Evolutionary conservation across 37 sponge, comb jelly and placozoan genomes (phyloP), one percentile per base, ranked within the genome.

Genomic region (Aplysina aerophoba): DNA sequence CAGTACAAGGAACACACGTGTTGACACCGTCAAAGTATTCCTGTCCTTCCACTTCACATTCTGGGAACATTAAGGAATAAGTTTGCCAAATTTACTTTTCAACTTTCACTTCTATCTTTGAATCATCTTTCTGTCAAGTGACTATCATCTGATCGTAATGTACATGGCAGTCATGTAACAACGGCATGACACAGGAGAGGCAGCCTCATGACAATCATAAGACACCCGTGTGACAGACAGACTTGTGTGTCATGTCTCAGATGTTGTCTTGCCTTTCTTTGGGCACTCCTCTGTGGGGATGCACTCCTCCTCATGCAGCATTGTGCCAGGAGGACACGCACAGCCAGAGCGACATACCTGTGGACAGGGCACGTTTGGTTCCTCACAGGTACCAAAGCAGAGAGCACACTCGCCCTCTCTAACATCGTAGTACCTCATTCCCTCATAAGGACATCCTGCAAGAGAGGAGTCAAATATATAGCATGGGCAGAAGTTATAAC

Each of bases 351-450:
- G 63, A 59, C 89, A 84, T 39, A 44, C 30, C 20, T 1, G n/a
- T 24, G 57, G 73, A 38, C 91, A 90, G 30, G 59, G 38, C 1
- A 62, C 84, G 27, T 82, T 80, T 37, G 90, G 86, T 14, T 59
- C 59, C 17, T 44, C 34, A 41, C 86, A 85, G 25, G 81, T 89
- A 1, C 61, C 50, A 12, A 80, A 60, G 62, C 89, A 88, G 20
- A 80, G 78, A 40, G 37, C 78, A 69, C 71, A 69, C 12, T 50
- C 53, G 30, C 71, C 13, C 12, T 50, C 53, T 5, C 20, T 22
- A 24, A 17, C 50, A 37, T 75, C 78, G 41, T 44, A 75, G 78
- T 40, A 75, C 78, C 44, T 50, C 54, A 40, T 39, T 36, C 78
- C 78, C 41, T 75, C 11, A 21, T 40, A 19, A 4, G 22, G 31